Evolutionary conservation across 2,888 invertebrate species (phyloP).

Genomic region (Pammene fasciana): DNA sequence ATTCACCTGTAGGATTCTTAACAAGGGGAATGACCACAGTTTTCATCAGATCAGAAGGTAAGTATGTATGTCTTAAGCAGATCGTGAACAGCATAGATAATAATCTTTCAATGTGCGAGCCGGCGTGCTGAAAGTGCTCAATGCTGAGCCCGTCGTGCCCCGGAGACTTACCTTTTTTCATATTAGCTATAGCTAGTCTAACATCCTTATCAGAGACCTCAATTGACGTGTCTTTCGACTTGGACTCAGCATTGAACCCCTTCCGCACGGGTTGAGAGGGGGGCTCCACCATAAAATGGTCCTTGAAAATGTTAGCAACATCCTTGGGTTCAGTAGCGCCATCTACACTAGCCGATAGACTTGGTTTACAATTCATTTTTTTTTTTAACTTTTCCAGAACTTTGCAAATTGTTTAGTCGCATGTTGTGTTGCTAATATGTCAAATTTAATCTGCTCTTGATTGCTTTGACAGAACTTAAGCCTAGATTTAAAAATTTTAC

Average conservation of each 20-base stretch:
- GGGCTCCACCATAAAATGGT: too few relatives aligned
- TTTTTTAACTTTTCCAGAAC: conserved; percentile 15
- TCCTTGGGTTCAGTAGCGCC: not conserved
- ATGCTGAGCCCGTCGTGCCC: not conserved
- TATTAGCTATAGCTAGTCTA: too few relatives aligned
- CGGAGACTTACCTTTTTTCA: too few relatives aligned
- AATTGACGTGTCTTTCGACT: too few relatives aligned
- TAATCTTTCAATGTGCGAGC: not conserved
- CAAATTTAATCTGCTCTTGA: not conserved
- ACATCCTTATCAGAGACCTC: too few relatives aligned
- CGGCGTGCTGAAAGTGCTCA: conserved; percentile 14
- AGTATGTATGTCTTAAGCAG: not conserved
- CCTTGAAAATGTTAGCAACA: not conserved
- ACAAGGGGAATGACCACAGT: conserved; percentile 1
- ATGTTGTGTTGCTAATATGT: not conserved
- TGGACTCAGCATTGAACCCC: too few relatives aligned
- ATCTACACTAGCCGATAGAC: conserved; percentile 9
- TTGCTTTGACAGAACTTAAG: conserved; percentile 4
- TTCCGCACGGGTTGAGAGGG: too few relatives aligned
- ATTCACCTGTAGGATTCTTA: conserved; percentile 1
- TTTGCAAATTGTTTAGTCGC: conserved; percentile 10
- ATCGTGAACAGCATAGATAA: conserved; percentile 6
- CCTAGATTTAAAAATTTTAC: conserved; percentile 9
- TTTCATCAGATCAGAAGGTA: not conserved
- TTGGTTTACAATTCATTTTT: conserved; percentile 4